Conservation (phyloP, 2,113 vertebrate species). For the Cricetomys ansorgei region DNA sequence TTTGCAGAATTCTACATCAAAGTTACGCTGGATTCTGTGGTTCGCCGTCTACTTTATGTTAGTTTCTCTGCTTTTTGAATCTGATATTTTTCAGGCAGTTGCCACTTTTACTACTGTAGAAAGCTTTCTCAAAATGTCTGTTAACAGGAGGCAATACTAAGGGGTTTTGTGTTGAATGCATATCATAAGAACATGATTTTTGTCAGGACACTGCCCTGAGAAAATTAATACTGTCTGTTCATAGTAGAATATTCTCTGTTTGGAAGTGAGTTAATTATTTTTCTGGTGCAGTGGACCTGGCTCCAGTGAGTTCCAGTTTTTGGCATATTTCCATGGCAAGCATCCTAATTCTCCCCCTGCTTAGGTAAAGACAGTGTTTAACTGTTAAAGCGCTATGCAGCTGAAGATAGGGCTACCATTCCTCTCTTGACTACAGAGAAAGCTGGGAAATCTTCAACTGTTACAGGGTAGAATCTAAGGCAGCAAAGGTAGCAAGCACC, state of each 20-base stretch:
- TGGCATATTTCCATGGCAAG: not conserved
- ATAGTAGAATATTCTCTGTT: not conserved
- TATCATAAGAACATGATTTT: not conserved
- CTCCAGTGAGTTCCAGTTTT: not conserved
- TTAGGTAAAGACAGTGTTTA: not conserved
- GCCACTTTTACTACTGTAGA: not conserved
- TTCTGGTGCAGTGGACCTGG: not conserved
- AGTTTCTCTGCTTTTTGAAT: not conserved
- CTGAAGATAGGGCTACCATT: not conserved
- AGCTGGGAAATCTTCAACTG: not conserved
- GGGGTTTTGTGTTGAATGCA: not conserved
- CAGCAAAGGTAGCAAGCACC: not conserved
- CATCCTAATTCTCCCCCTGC: conserved; percentile 4
- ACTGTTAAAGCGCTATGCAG: not conserved
- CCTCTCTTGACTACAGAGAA: not conserved
- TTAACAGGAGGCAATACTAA: not conserved
- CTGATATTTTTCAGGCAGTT: not conserved
- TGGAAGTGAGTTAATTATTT: conserved; percentile 33
- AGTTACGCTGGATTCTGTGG: not conserved
- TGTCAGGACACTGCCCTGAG: not conserved
- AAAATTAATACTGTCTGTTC: not conserved
- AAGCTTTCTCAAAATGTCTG: not conserved
- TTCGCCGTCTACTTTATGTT: not conserved
- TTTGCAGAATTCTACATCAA: not conserved
- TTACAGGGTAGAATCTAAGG: not conserved